Conservation (phyloP, 2,888 invertebrate species). For the Apotomis capreana region DNA sequence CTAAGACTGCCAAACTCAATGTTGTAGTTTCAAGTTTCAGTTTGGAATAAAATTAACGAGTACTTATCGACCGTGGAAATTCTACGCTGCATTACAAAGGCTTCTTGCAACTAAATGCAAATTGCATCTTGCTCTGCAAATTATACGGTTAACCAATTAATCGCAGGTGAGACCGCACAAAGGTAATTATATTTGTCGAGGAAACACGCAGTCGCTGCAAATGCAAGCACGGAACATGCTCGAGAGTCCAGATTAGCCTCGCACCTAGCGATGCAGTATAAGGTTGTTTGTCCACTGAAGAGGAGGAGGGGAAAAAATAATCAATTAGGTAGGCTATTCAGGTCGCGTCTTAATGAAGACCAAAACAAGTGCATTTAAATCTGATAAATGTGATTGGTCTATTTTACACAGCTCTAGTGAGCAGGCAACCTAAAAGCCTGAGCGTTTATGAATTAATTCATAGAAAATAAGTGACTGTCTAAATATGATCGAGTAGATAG, state of each 20-base stretch:
- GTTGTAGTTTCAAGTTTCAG: background rate
- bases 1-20: background rate
- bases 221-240: background rate
- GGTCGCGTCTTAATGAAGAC: no score
- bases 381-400: no score
- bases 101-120: background rate
- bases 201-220: background rate
- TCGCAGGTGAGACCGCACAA: slow-evolving; percentile 5
- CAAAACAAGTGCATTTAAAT: no score
- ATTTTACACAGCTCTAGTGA: no score
- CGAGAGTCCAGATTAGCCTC: background rate
- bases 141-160: background rate
- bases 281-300: no score
- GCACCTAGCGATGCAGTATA: no score
- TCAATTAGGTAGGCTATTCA: no score
- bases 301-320: no score
- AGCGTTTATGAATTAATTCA: no score
- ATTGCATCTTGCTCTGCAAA: background rate
- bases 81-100: background rate
- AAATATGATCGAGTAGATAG: no score
- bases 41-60: background rate
- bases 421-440: no score
- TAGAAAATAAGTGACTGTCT: no score
- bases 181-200: slow-evolving; percentile 8
- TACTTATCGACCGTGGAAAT: background rate